phyloP scores from a whole-genome alignment of 2,113 vertebrate genomes.

The Rhegmatorhina hoffmannsi region DNA sequence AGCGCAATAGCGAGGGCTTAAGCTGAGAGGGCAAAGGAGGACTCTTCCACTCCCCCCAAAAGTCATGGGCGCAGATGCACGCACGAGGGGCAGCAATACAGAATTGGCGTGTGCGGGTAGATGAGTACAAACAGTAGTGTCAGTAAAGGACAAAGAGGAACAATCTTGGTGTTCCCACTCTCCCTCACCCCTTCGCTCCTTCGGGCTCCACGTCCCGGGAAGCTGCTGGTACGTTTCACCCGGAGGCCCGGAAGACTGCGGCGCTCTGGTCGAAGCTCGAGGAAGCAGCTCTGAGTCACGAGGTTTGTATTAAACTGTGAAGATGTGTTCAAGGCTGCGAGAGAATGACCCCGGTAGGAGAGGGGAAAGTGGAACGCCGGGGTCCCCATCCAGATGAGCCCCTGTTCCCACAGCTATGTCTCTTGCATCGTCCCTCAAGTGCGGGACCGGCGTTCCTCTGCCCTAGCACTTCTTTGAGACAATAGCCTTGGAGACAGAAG shows the following conservation, averaged over 20 bases:
- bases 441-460: neutral
- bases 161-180: neutral
- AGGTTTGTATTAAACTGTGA: neutral
- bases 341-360: neutral
- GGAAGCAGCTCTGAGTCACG: neutral
- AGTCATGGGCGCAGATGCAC: neutral
- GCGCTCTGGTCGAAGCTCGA: neutral
- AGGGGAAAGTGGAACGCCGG: fast-evolving
- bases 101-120: fast-evolving
- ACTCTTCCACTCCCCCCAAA: neutral
- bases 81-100: neutral
- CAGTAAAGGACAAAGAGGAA: neutral
- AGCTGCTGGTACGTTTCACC: neutral
- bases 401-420: neutral
- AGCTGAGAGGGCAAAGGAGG: neutral
- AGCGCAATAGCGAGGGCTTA: neutral
- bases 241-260: neutral
- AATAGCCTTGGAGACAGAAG: neutral
- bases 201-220: neutral
- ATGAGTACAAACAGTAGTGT: fast-evolving
- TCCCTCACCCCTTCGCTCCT: too few species aligned
- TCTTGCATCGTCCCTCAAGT: neutral
- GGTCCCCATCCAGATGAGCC: neutral
- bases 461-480: neutral
- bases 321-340: neutral